These are phyloP conservation scores for Steromphala cineraria DNA, from an alignment of 2,888 invertebrate species.

Conservation along the genomic window DNA sequence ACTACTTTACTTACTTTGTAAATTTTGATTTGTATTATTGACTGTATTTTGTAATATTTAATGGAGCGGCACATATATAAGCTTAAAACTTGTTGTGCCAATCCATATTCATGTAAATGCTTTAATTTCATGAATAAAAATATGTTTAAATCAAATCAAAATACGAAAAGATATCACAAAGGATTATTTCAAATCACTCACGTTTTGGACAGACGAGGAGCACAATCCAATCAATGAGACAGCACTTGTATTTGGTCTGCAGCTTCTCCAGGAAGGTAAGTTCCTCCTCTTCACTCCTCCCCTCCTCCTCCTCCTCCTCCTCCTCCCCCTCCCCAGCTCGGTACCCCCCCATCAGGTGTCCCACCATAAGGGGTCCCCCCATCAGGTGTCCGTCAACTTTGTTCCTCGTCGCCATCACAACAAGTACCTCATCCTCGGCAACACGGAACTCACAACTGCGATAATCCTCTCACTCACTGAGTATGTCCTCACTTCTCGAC, in stretches of 20 bases:
- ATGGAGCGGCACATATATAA: too few relatives aligned
- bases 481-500: too few relatives aligned
- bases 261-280: constrained; percentile 46
- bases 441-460: neutral
- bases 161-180: too few relatives aligned
- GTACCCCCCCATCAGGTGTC: neutral
- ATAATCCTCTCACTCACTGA: too few relatives aligned
- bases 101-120: too few relatives aligned
- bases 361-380: too few relatives aligned
- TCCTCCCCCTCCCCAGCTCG: neutral
- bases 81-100: too few relatives aligned
- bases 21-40: too few relatives aligned
- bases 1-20: too few relatives aligned
- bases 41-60: too few relatives aligned
- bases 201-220: constrained; percentile 50
- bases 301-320: neutral
- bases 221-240: constrained; percentile 53
- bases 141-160: too few relatives aligned
- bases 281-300: neutral
- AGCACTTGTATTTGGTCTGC: constrained; percentile 49
- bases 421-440: neutral
- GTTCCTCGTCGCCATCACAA: neutral
- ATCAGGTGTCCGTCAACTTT: neutral
- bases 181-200: constrained; percentile 31
- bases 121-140: too few relatives aligned